Percentiles rank a stretch among this genome's conserved stretches.
Evolutionary conservation across 2,797 vertebrate genomes (phyloP).

Genomic region (Glyptemys insculpta): DNA sequence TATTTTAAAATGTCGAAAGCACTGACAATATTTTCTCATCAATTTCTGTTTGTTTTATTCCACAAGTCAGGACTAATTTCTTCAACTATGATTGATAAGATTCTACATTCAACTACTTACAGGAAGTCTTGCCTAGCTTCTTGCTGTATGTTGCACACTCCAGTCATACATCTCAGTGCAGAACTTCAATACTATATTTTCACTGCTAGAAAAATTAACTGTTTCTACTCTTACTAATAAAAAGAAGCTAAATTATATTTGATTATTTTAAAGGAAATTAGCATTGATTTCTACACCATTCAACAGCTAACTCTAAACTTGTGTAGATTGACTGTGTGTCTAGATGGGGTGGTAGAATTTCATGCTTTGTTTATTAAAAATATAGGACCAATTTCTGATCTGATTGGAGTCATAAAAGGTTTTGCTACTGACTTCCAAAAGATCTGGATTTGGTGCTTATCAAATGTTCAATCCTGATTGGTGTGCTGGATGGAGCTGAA

Average conservation of each 20-base stretch:
- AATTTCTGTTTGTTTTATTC: constrained; percentile 78
- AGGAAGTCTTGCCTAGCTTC: constrained; percentile 43
- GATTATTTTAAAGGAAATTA: constrained; percentile 39
- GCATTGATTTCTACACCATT: constrained; percentile 5
- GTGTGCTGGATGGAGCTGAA: background rate
- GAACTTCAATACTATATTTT: constrained; percentile 40
- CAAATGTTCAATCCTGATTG: background rate
- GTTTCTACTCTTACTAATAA: background rate
- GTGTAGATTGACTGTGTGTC: background rate
- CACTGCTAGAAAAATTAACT: constrained; percentile 30
- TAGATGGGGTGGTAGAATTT: background rate
- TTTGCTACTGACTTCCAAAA: background rate
- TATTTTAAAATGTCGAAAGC: constrained; percentile 84
- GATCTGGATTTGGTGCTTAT: background rate
- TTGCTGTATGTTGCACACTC: background rate
- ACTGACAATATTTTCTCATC: constrained; percentile 79
- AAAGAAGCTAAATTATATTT: background rate
- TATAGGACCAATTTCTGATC: background rate
- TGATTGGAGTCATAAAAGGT: background rate
- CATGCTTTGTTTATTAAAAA: background rate
- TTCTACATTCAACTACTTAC: constrained; percentile 55
- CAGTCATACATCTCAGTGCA: constrained; percentile 29
- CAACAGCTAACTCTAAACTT: background rate
- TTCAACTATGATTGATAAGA: constrained; percentile 51
- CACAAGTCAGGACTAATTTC: constrained; percentile 66